Conservation (phyloP, 2,113 vertebrate genomes). For the Mormyrus lacerda region DNA sequence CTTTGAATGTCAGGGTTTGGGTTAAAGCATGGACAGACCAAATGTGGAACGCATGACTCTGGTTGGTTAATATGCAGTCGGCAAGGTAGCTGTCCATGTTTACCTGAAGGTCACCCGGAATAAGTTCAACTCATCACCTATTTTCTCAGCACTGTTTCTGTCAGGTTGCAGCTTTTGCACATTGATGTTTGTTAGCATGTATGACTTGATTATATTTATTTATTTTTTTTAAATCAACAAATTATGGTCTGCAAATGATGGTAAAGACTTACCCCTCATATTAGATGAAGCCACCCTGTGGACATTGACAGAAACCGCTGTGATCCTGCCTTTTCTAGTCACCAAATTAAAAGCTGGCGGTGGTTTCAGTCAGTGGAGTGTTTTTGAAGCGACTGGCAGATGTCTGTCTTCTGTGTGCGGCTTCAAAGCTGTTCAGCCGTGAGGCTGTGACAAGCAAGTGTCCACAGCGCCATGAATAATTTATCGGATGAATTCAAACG, state of each 20-base stretch:
- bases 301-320: neutral
- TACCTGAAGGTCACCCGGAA: neutral
- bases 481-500: neutral
- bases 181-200: neutral
- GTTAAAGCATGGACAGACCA: neutral
- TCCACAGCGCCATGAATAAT: constrained; percentile 7
- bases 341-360: neutral
- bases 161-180: neutral
- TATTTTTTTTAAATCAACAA: neutral
- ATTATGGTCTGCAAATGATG: neutral
- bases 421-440: neutral
- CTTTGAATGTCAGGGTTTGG: neutral
- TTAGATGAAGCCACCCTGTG: neutral
- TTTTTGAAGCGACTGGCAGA: neutral
- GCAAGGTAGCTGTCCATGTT: neutral
- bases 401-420: neutral
- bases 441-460: neutral
- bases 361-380: neutral
- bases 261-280: neutral
- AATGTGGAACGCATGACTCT: neutral
- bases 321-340: neutral
- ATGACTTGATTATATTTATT: neutral
- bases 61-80: neutral
- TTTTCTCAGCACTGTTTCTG: neutral
- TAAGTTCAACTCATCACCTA: neutral